Percentiles rank a stretch among this genome's conserved stretches.
Conservation (phyloP, 2,797 vertebrate genomes). For the Diglossa cyanea region DNA sequence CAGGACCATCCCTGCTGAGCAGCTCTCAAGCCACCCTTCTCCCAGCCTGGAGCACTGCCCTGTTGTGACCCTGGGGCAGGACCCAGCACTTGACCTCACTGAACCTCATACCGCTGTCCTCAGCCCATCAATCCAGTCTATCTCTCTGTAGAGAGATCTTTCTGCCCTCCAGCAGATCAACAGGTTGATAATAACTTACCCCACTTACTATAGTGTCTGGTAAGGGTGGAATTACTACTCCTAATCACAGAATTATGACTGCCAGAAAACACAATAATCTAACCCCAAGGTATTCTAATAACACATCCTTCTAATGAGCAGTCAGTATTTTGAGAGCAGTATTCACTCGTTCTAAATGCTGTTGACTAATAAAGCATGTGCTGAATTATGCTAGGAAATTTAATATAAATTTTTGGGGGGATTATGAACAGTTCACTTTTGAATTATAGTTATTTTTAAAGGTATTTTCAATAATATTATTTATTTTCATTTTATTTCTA, state of each 20-base stretch:
- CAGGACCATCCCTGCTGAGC: background rate
- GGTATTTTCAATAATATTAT: background rate
- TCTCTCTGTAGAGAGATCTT: background rate
- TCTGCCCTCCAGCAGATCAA: background rate
- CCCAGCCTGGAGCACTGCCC: background rate
- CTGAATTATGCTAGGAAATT: background rate
- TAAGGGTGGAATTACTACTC: background rate
- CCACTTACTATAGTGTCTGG: background rate
- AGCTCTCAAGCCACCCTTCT: background rate
- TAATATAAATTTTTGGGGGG: fast-evolving
- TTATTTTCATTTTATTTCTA: background rate
- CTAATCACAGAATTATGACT: background rate
- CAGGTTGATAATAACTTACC: background rate
- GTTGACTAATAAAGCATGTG: background rate
- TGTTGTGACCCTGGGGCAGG: background rate
- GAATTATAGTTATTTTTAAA: background rate
- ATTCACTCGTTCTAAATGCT: background rate
- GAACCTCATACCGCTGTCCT: fast-evolving
- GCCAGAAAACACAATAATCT: fast-evolving
- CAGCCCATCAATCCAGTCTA: background rate
- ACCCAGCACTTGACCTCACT: background rate
- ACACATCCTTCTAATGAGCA: background rate
- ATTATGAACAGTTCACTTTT: background rate
- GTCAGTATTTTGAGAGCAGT: background rate
- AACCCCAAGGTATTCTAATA: background rate